Percentiles rank a stretch among this genome's conserved stretches.
Evolutionary conservation across 2,113 vertebrate genomes (phyloP).

Genomic region (Orcinus orca): DNA sequence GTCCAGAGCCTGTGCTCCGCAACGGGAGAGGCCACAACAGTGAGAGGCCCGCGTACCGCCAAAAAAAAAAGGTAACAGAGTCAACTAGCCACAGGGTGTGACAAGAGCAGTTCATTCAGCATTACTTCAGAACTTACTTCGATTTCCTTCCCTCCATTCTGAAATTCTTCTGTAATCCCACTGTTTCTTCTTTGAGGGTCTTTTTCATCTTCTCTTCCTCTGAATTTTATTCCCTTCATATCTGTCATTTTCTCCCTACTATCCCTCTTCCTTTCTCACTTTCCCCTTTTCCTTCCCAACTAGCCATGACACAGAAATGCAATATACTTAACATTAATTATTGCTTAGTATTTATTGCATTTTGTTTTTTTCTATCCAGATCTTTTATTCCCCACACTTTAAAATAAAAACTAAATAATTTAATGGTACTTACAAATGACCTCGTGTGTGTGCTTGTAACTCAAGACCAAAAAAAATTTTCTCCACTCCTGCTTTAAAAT

Average conservation of each 20-base stretch:
- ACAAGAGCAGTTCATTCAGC: neutral
- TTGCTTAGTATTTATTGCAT: neutral
- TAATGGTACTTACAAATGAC: neutral
- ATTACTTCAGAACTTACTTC: neutral
- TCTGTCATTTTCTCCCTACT: neutral
- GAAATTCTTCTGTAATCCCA: neutral
- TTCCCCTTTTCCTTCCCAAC: neutral
- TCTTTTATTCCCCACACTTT: neutral
- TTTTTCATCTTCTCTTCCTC: neutral
- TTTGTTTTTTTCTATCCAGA: neutral
- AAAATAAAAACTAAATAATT: conserved; percentile 14
- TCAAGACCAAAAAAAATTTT: conserved; percentile 10
- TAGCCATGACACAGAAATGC: neutral
- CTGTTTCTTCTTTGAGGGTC: neutral
- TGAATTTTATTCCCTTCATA: conserved; percentile 3
- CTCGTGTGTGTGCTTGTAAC: neutral
- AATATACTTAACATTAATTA: neutral
- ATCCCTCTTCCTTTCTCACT: neutral
- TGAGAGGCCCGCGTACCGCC: too few relatives aligned
- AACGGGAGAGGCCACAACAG: too few relatives aligned
- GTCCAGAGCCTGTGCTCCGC: too few relatives aligned
- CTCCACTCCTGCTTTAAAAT: neutral
- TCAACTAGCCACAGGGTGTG: neutral
- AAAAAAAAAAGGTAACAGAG: neutral
- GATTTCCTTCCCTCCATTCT: neutral